Evolutionary conservation across 2,888 invertebrate species (phyloP).

Genomic region (Drosophila barbarae): DNA sequence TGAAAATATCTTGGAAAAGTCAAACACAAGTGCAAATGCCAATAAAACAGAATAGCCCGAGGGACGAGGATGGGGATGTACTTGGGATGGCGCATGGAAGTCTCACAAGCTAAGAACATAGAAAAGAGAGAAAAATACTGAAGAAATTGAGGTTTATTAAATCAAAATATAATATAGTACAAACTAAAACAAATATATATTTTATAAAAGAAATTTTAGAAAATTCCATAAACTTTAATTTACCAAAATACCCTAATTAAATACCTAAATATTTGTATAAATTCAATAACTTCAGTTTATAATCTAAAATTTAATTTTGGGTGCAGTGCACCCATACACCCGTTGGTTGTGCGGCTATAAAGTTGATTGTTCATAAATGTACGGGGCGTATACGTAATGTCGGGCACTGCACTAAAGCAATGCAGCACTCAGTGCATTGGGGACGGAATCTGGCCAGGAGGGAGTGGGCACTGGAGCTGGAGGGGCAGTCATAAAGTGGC

Average conservation of each 20-base stretch:
- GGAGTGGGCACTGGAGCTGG: neutral
- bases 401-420: constrained; percentile 60
- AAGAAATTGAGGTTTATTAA: neutral
- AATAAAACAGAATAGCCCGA: constrained; percentile 56
- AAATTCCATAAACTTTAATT: too few species aligned
- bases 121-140: neutral
- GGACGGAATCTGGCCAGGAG: constrained; percentile 24
- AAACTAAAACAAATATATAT: neutral
- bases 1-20: constrained; percentile 66
- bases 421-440: constrained; percentile 42
- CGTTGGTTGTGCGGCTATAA: constrained; percentile 45
- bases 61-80: neutral
- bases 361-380: constrained; percentile 73
- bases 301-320: neutral
- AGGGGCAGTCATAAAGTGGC: constrained; percentile 51
- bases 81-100: neutral
- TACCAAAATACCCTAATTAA: neutral
- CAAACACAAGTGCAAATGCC: constrained; percentile 60
- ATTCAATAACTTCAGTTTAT: neutral
- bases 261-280: neutral
- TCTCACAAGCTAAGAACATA: constrained; percentile 19
- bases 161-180: neutral
- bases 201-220: neutral
- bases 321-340: constrained; percentile 8
- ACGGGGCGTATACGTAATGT: constrained; percentile 73